Evolutionary conservation across 2,888 invertebrate genomes (phyloP).

Genomic region (Polyommatus iphigenia): DNA sequence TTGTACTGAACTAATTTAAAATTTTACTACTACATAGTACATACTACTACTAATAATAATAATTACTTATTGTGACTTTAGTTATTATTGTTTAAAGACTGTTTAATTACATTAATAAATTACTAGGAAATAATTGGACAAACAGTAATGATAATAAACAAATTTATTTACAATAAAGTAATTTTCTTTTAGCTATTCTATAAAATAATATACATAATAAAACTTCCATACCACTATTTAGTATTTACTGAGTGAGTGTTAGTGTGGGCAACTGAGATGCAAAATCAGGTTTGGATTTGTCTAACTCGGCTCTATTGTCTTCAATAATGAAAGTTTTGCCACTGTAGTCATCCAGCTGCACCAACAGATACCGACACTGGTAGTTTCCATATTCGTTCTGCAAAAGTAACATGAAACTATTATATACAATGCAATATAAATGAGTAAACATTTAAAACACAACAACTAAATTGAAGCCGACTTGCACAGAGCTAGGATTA

Average conservation of each 20-base stretch:
- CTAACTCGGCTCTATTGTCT: slow-evolving; percentile 83
- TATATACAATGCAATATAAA: not conserved
- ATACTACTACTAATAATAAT: not conserved
- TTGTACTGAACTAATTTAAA: not conserved
- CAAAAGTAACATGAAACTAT: slow-evolving; percentile 48
- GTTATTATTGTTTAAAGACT: not conserved
- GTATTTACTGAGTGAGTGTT: slow-evolving; percentile 54
- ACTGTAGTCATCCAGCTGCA: slow-evolving; percentile 89
- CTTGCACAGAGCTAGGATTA: too few relatives aligned
- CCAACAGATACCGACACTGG: slow-evolving; percentile 90
- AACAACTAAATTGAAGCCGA: not conserved
- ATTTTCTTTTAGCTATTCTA: slow-evolving; percentile 40
- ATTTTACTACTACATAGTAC: not conserved
- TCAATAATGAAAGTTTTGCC: slow-evolving; percentile 88
- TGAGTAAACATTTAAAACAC: not conserved
- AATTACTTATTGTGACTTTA: not conserved
- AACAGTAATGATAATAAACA: slow-evolving; percentile 26
- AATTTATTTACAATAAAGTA: slow-evolving; percentile 43
- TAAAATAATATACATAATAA: slow-evolving; percentile 37
- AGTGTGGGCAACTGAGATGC: slow-evolving; percentile 57
- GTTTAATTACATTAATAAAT: not conserved
- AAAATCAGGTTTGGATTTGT: slow-evolving; percentile 51
- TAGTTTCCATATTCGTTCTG: slow-evolving; percentile 89
- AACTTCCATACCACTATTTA: slow-evolving; percentile 13
- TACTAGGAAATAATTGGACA: not conserved